Evolutionary conservation across 2,888 invertebrate genomes (phyloP).

Genomic region (Geophilus truncorum): DNA sequence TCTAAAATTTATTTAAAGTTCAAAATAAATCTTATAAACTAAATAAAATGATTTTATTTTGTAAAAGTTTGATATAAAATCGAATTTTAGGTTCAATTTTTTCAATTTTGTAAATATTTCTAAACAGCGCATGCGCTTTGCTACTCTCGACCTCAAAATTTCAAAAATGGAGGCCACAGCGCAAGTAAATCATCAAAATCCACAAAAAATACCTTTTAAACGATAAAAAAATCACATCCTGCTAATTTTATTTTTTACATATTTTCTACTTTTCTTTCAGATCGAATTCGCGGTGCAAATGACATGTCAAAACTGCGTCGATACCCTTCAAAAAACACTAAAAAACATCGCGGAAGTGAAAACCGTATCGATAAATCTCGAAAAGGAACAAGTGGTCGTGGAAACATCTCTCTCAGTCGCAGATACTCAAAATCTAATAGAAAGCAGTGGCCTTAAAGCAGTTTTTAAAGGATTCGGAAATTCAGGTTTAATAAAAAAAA

Average conservation of each 20-base stretch:
- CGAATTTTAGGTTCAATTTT: too few relatives aligned
- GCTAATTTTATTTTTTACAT: background rate
- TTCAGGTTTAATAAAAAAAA: background rate
- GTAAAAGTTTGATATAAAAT: too few relatives aligned
- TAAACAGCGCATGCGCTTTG: background rate
- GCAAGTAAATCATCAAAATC: too few relatives aligned
- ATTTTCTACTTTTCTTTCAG: slow-evolving; percentile 31
- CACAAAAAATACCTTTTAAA: too few relatives aligned
- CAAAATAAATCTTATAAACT: too few relatives aligned
- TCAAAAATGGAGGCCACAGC: background rate
- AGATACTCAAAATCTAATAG: slow-evolving; percentile 54
- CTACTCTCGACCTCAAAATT: background rate
- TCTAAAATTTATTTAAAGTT: too few relatives aligned
- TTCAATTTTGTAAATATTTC: background rate
- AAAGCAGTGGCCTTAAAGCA: slow-evolving; percentile 63
- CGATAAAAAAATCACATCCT: background rate
- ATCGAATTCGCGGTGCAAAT: slow-evolving; percentile 41
- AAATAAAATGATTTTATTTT: too few relatives aligned
- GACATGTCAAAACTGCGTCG: slow-evolving; percentile 38
- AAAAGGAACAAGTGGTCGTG: slow-evolving; percentile 63
- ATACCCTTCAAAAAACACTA: slow-evolving; percentile 34
- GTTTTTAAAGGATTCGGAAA: slow-evolving; percentile 72
- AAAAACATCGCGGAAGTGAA: slow-evolving; percentile 50
- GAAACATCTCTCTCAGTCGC: slow-evolving; percentile 61
- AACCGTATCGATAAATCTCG: slow-evolving; percentile 55